phyloP scores from a whole-genome alignment of 37 sponge, comb jelly and placozoan genomes.

The Theonella swinhoei region DNA sequence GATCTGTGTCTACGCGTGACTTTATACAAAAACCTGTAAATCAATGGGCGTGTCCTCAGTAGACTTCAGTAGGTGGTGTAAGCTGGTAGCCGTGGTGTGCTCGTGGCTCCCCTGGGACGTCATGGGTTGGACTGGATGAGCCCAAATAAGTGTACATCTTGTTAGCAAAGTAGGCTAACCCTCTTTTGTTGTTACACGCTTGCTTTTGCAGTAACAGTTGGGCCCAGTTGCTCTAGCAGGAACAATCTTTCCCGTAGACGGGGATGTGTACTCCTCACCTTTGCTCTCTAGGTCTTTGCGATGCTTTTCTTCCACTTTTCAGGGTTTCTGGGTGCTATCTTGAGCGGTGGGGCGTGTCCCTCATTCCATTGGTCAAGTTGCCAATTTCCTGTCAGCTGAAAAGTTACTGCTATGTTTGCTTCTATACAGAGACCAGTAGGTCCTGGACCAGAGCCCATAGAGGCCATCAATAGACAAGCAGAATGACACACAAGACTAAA shows the following conservation, averaged over 20 bases:
- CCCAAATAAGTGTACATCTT: slow-evolving; percentile 14
- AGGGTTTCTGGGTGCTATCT: slow-evolving; percentile 1
- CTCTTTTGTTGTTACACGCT: neutral
- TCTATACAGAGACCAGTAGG: slow-evolving; percentile 5
- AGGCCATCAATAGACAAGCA: neutral
- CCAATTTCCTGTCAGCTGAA: neutral
- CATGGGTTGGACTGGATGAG: neutral
- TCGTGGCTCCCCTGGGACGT: neutral
- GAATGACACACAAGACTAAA: neutral
- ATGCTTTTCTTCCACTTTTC: slow-evolving; percentile 26
- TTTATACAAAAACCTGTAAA: no score
- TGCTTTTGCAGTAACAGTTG: neutral
- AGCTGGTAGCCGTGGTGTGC: neutral
- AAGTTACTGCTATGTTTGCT: neutral
- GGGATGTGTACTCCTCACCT: slow-evolving; percentile 22
- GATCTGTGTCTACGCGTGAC: no score
- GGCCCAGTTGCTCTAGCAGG: neutral
- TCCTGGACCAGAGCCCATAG: neutral
- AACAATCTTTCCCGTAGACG: slow-evolving; percentile 17
- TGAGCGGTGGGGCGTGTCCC: slow-evolving; percentile 7
- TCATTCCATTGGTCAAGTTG: neutral
- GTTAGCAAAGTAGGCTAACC: neutral
- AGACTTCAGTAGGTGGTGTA: no score
- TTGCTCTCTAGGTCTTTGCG: slow-evolving; percentile 22
- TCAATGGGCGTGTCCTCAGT: no score